These are phyloP conservation scores for Phortica magna DNA, from an alignment of 2,888 invertebrate genomes.

Conservation along the genomic window DNA sequence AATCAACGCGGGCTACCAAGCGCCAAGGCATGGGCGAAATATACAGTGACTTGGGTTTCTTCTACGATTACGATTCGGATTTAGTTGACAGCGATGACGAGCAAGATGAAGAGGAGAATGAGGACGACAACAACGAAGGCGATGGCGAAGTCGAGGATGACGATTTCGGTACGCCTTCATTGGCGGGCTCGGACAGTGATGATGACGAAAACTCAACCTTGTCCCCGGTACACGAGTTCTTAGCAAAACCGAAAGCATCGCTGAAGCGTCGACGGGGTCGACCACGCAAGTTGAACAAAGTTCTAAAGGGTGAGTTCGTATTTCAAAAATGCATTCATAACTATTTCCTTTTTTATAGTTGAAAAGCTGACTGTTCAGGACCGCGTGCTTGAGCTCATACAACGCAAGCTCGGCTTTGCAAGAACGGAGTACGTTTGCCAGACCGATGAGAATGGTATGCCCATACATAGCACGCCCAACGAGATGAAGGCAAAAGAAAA, in stretches of 20 bases:
- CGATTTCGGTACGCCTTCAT: constrained; percentile 67
- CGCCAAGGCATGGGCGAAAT: constrained; percentile 43
- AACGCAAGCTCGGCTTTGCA: not conserved
- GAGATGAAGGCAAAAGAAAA: constrained; percentile 80
- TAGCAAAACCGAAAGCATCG: constrained; percentile 53
- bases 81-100: constrained; percentile 40
- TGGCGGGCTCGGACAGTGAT: constrained; percentile 76
- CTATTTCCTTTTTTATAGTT: not conserved
- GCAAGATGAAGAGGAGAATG: constrained; percentile 43
- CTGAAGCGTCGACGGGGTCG: constrained; percentile 48
- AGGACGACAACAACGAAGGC: constrained; percentile 32
- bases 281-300: constrained; percentile 78
- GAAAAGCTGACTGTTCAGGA: constrained; percentile 32
- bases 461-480: constrained; percentile 63
- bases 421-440: constrained; percentile 60
- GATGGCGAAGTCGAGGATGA: constrained; percentile 78
- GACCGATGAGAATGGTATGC: constrained; percentile 84
- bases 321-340: constrained; percentile 74
- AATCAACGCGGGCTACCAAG: constrained; percentile 43
- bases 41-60: constrained; percentile 56
- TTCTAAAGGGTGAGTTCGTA: constrained; percentile 80
- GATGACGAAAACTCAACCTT: constrained; percentile 80
- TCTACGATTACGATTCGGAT: constrained; percentile 16
- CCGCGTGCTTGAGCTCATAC: constrained; percentile 21
- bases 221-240: too few species aligned